These are phyloP conservation scores for Latrodectus elegans DNA, from an alignment of 2,888 invertebrate genomes.

Conservation along the genomic window DNA sequence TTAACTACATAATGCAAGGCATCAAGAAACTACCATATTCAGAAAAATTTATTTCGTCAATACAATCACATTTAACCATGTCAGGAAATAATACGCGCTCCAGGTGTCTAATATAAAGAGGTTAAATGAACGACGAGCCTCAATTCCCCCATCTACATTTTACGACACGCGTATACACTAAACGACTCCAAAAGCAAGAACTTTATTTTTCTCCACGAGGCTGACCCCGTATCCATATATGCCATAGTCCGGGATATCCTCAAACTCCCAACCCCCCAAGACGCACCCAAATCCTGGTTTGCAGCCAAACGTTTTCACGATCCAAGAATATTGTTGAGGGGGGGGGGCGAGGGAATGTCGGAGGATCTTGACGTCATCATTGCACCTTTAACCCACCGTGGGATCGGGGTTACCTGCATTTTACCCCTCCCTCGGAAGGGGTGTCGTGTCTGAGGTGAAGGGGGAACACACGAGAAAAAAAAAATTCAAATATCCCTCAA, in stretches of 20 bases:
- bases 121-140: too few relatives aligned
- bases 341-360: neutral
- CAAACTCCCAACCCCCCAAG: neutral
- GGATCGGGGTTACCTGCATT: conserved; percentile 65
- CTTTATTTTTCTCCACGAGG: neutral
- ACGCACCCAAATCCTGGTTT: conserved; percentile 13
- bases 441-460: conserved; percentile 19
- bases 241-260: neutral
- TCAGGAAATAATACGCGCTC: too few relatives aligned
- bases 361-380: conserved; percentile 26
- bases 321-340: conserved; percentile 7
- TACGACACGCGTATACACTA: neutral
- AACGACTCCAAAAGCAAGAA: neutral
- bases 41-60: too few relatives aligned
- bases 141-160: too few relatives aligned
- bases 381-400: conserved; percentile 59
- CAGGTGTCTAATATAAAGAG: too few relatives aligned
- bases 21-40: too few relatives aligned
- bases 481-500: conserved; percentile 23
- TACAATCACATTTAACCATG: too few relatives aligned
- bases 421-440: conserved; percentile 40
- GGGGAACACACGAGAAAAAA: neutral
- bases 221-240: neutral
- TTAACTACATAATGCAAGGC: too few relatives aligned
- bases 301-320: neutral